Percentiles rank a stretch among this genome's conserved stretches.
These are phyloP conservation scores for Sphaerodactylus townsendi DNA, from an alignment of 2,113 vertebrate species.

Conservation along the genomic window DNA sequence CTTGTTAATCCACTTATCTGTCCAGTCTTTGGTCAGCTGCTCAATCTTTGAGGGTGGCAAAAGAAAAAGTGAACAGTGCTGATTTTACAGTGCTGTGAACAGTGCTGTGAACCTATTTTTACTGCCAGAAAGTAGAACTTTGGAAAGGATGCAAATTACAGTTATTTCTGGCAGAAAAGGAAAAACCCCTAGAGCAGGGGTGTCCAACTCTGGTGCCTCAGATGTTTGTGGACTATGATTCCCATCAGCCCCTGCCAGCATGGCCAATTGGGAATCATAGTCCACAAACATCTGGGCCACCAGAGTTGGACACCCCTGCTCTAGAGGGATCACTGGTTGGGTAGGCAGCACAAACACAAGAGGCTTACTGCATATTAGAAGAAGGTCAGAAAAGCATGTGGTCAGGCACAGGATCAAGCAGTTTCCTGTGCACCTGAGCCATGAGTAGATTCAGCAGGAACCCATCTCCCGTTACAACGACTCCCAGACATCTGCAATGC, in stretches of 20 bases:
- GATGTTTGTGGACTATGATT: no score
- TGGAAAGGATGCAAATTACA: background rate
- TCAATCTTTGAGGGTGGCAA: constrained; percentile 80
- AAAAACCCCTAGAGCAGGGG: no score
- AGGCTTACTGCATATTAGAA: background rate
- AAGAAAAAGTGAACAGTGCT: background rate
- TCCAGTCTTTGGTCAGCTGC: constrained; percentile 92
- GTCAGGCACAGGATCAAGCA: background rate
- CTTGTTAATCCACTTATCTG: constrained; percentile 87
- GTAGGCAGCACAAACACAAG: background rate
- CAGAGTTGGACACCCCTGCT: no score
- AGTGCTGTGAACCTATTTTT: background rate
- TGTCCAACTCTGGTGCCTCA: no score
- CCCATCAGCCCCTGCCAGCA: no score
- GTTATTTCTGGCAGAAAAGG: background rate
- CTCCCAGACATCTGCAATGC: background rate
- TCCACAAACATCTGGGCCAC: no score
- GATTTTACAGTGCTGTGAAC: background rate
- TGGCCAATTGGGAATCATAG: no score
- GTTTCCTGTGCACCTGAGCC: background rate
- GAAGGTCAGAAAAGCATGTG: background rate
- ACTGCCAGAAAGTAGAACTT: background rate
- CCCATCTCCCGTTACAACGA: background rate
- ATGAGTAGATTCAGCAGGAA: background rate
- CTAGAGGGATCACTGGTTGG: background rate